A percentile compares a stretch with the other conserved stretches of the same genome.
phyloP scores from a whole-genome alignment of 2,113 vertebrate species.

The Phyllostomus discolor region DNA sequence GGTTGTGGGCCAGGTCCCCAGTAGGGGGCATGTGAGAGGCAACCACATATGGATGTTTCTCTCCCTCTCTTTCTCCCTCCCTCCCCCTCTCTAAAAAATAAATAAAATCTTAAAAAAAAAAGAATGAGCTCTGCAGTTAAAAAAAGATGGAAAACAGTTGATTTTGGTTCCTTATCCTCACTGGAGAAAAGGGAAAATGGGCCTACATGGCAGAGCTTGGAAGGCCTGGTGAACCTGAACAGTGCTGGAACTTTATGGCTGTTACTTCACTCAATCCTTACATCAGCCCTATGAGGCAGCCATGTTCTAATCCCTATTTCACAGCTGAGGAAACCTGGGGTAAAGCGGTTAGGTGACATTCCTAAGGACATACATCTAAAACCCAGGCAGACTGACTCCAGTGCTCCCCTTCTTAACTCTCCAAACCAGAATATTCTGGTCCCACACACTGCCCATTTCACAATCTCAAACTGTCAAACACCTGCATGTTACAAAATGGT shows the following conservation, averaged over 20 bases:
- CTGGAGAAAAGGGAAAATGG: background rate
- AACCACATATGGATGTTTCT: too few species aligned
- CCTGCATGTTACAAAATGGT: background rate
- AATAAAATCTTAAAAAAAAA: background rate
- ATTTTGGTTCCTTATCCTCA: background rate
- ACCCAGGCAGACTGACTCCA: constrained; percentile 13
- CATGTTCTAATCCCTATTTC: background rate
- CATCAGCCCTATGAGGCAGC: background rate
- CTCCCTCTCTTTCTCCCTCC: too few species aligned
- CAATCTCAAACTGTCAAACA: background rate
- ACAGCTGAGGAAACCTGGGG: background rate
- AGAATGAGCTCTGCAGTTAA: background rate
- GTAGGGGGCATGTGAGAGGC: too few species aligned
- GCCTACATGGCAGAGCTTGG: too few species aligned
- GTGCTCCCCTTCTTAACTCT: background rate
- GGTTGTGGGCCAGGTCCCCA: too few species aligned
- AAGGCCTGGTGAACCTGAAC: background rate
- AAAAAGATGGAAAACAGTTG: constrained; percentile 21
- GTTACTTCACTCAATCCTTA: background rate
- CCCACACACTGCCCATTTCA: background rate
- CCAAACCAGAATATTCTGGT: constrained; percentile 20
- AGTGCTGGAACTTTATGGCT: background rate
- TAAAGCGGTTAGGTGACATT: constrained; percentile 2
- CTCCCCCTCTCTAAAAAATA: too few species aligned
- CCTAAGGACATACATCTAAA: background rate